These are phyloP conservation scores for Danionella cerebrum DNA, from an alignment of 2,113 vertebrate species.

Conservation along the genomic window DNA sequence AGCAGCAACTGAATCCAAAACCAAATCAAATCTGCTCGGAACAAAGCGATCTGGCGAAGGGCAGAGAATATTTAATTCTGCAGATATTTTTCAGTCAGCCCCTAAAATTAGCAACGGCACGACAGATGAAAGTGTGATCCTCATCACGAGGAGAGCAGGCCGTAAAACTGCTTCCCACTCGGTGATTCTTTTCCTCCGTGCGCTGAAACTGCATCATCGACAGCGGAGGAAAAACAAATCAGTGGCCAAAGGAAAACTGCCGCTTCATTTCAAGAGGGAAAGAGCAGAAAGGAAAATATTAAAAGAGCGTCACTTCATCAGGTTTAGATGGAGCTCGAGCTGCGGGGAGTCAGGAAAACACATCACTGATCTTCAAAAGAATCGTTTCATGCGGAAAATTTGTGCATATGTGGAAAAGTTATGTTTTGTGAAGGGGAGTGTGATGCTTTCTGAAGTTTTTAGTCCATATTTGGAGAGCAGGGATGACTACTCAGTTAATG, in stretches of 20 bases:
- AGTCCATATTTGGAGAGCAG: too few relatives aligned
- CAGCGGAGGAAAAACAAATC: conserved; percentile 60
- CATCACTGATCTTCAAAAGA: conserved; percentile 32
- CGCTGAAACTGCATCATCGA: background rate
- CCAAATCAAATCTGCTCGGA: background rate
- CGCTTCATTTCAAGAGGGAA: conserved; percentile 41
- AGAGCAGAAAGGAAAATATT: conserved; percentile 63
- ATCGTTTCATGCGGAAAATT: background rate
- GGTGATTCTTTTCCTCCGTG: background rate
- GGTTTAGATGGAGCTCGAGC: background rate
- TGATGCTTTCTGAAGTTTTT: too few relatives aligned
- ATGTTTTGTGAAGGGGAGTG: too few relatives aligned
- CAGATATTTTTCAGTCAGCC: background rate
- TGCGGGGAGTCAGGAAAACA: background rate
- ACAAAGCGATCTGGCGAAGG: background rate
- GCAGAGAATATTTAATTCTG: background rate
- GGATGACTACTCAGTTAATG: too few relatives aligned
- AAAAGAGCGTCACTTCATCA: conserved; percentile 45
- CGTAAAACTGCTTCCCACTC: background rate
- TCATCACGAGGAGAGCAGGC: background rate
- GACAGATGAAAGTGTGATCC: conserved; percentile 8
- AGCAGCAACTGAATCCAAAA: too few relatives aligned
- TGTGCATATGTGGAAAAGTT: background rate
- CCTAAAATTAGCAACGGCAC: conserved; percentile 4
- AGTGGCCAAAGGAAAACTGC: conserved; percentile 49